Evolutionary conservation across 2,888 invertebrate species (phyloP), one percentile per base, ranked within the genome.

Genomic region (Amaurobius ferox): DNA sequence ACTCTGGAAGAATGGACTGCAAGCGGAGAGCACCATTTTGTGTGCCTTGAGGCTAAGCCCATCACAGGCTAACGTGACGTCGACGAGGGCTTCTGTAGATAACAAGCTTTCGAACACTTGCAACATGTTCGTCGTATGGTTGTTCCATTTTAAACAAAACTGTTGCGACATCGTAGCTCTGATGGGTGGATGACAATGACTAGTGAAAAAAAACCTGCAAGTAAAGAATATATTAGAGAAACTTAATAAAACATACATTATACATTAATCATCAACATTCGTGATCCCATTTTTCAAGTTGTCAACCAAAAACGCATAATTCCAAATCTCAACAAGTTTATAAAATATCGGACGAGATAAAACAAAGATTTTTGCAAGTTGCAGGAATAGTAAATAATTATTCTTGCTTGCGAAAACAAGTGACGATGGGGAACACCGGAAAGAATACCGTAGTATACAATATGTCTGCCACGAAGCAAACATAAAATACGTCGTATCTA

Each of bases 61-160:
- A 91, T 97, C 97, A 92, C 97, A 97, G 83, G 97, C 96, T 87
- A 97, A 93, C 30, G 97, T 97, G 89, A 97, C 97, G 92, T 97
- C 97, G 89, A 97, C 97, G 92, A 97, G 96, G 88, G 95, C 95
- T 92, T 97, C 96, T 91, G 94, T 95, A 92, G 96, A 96, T 89
- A 97, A 93, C 89, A 97, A 94, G 92, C 96, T 96, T 91, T 96
- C 96, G 93, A 97, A 96, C 90, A 95, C 95, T 93, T 94, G 96
- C 90, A 96, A 95, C 90, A 97, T 92, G 91, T 97, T 97, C 90
- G 94, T 94, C 92, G 97, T 96, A 92, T 97, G 97, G 92, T 97
- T 97, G 93, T 97, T 97, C 97, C 97, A 97, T 88, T 96, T 94
- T 90, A 97, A 93, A 92, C 96, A 97, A 92, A 96, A 97, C 92